Conservation (phyloP, 2,888 invertebrate species). For the Lepidochitona cinerea region DNA sequence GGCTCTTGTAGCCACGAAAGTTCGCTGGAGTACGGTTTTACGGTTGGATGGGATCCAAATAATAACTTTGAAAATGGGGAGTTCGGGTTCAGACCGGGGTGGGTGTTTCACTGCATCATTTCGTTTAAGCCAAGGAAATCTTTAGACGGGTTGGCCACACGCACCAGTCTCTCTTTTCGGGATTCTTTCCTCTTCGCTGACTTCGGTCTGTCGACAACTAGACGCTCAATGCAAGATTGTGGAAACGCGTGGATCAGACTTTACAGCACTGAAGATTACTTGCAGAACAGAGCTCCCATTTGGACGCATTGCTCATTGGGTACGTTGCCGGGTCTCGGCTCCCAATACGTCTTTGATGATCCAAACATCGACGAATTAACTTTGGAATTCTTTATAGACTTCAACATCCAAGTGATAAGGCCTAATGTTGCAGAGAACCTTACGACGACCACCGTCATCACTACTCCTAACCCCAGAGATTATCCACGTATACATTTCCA, state of each 20-base stretch:
- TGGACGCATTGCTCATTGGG: conserved; percentile 3
- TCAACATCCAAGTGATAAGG: not conserved
- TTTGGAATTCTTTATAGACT: not conserved
- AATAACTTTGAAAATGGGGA: not conserved
- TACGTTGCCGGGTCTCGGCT: not conserved
- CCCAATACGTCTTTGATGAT: not conserved
- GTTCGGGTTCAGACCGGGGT: not conserved
- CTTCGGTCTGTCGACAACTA: no score
- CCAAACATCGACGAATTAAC: not conserved
- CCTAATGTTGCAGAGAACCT: not conserved
- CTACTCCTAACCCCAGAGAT: not conserved
- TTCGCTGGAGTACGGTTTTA: not conserved
- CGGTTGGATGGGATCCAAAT: not conserved
- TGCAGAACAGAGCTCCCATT: not conserved
- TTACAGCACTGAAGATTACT: not conserved
- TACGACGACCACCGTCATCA: not conserved
- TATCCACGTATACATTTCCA: not conserved
- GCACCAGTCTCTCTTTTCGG: not conserved
- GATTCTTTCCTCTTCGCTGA: not conserved
- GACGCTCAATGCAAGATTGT: conserved; percentile 25
- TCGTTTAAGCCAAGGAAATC: not conserved
- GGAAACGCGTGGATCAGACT: conserved; percentile 37
- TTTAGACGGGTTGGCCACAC: not conserved
- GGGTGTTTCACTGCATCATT: not conserved
- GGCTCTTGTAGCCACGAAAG: not conserved